Base-by-base conservation (phyloP, 2,888 invertebrate species). In the Dorcus hopei region DNA sequence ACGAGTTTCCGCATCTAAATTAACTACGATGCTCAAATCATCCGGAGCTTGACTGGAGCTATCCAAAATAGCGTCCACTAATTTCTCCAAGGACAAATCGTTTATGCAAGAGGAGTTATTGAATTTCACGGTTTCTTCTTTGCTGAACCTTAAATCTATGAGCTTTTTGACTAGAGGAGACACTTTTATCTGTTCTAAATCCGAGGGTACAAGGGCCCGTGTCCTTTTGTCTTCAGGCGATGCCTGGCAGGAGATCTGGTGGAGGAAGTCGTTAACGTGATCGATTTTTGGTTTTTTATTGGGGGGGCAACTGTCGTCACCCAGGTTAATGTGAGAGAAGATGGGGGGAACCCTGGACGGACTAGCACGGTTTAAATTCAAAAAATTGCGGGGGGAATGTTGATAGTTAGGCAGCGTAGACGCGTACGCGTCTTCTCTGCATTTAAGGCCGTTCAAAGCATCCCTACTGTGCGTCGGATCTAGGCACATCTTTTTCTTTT, bases 1-100 rank as follows among this genome's bases (percentile, higher is more conserved):
- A 9, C 41, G 38, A 52, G 62, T 55, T 50, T 66, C 64, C 9
- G 57, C 53, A 52, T 69, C 65, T 33, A 66, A 58, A 47, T 70
- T 68, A 3, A 66, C 69, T 38, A 63, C 62, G 26, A 68, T 65
- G 51, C 70, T 68, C 16, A 61, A 65, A 55, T 68, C 67, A 2
- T 53, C 58, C 33, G 50, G 50, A 38, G 56, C 54, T 77, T 78
- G 74, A 9, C 52, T 57, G 1, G 83, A 83, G 61, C 82, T 83
- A 64, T 85, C 85, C 61, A 86, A 80, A 54, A 86, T 83, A 59
- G 84, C 85, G 69, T 85, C 84, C 45, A 86, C 85, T 77, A 86
- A 82, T 74, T 79, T 81, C 69, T 86, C 85, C 47, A 86, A 73
- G 74, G 83, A 73, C 79, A 78, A 76, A 79, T 84, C 63, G 79